Base-by-base conservation (phyloP, 2,888 invertebrate species). In the Pandemis heparana region DNA sequence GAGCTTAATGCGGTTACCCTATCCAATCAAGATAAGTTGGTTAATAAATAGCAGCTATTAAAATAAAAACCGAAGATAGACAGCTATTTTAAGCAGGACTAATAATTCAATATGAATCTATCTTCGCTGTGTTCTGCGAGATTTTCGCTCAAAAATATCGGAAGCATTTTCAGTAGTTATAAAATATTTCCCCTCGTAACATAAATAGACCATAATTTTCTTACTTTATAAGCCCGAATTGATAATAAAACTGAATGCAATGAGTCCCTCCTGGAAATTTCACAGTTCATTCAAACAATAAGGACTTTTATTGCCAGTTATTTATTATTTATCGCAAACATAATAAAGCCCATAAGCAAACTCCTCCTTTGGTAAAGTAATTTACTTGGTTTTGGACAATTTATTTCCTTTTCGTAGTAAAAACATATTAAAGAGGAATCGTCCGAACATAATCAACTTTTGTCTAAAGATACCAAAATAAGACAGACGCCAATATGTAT, bases 311-410 rank as follows among this genome's bases (percentile, higher is more conserved):
- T 76, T 78, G 72, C 75, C 67, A 16, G 72, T 78, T 77, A 76
- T 77, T 70, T 77, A 73, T 78, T 74, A 78, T 79, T 78, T 77
- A 79, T 79, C 53, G 73, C 71, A 75, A 77, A 76, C 70, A 68
- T 75, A 79, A 77, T 78, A 76, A 77, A 71, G 62, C 76, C 70
- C 75, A 56, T 48, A 66, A 75, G 71, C 61, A 75, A 78, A 75
- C 64, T 64, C 64, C 32, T 48, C 18, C 41, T 53, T 51, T 53
- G 62, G 23, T 62, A 62, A 62, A 70, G 51, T 61, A 61, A 69
- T 69, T 69, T 69, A 69, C 69, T 51, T 61, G 41, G 62, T 62
- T 62, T 62, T 5, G 51, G 39, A 51, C 23, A 70, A 62, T 53
- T 70, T 62, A 62, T 70, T 60, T 23, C 1, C 1, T 46, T 51